These are phyloP conservation scores for Apodemia mormo DNA, from an alignment of 2,888 invertebrate genomes.

Conservation along the genomic window DNA sequence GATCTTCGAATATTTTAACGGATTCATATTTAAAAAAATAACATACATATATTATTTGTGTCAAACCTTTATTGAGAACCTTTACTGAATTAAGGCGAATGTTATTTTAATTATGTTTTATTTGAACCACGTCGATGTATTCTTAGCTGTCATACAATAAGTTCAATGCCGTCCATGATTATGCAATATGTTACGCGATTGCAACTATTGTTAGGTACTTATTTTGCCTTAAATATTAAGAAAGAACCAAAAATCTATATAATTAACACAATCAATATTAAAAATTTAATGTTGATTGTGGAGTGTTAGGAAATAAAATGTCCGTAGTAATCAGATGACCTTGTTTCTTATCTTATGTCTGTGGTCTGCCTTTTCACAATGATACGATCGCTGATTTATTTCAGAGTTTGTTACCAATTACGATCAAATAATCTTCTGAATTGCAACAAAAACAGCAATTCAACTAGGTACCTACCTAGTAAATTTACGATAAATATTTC, in stretches of 20 bases:
- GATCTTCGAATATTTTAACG: conserved; percentile 77
- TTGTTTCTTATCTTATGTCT: not conserved
- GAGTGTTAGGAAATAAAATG: not conserved
- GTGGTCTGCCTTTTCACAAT: not conserved
- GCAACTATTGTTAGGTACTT: conserved; percentile 3
- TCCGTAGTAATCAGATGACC: not conserved
- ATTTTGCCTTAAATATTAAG: conserved; percentile 4
- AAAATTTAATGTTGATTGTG: not conserved
- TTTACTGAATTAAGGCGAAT: not conserved
- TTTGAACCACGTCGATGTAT: conserved; percentile 15
- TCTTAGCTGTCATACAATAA: conserved; percentile 34
- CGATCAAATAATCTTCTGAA: too few relatives aligned
- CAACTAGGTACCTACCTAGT: too few relatives aligned
- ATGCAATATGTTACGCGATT: conserved; percentile 40
- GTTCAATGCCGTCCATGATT: conserved; percentile 47
- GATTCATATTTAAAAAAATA: conserved; percentile 63
- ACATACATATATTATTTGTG: conserved; percentile 30
- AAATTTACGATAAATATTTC: too few relatives aligned
- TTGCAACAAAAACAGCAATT: too few relatives aligned
- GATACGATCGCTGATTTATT: not conserved
- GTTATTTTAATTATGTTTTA: conserved; percentile 9
- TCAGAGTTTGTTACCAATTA: too few relatives aligned
- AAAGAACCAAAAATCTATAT: not conserved
- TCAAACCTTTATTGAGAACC: conserved; percentile 22
- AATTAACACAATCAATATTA: too few relatives aligned